Percentiles rank a stretch among this genome's conserved stretches.
These are phyloP conservation scores for Dromius quadrimaculatus DNA, from an alignment of 2,888 invertebrate species.

Conservation along the genomic window DNA sequence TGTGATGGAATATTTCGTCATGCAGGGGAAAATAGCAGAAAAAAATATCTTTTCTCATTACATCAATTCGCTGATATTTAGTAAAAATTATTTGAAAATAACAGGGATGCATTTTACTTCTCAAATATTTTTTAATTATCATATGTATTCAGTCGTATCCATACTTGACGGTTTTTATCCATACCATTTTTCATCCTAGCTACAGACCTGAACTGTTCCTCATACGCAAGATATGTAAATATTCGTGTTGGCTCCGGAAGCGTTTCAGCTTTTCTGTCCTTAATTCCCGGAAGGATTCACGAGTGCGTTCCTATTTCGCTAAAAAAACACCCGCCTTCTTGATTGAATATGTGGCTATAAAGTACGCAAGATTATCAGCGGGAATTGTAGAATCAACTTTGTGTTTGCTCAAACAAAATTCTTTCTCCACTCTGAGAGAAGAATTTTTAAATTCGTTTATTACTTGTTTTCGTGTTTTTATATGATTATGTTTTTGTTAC, in stretches of 20 bases:
- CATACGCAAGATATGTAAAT: conserved; percentile 7
- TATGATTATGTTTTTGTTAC: conserved; percentile 19
- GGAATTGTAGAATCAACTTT: conserved; percentile 19
- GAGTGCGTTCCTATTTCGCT: conserved; percentile 7
- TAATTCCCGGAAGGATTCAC: conserved; percentile 26
- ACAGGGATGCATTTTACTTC: too few relatives aligned
- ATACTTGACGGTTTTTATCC: too few relatives aligned
- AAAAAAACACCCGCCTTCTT: conserved; percentile 19
- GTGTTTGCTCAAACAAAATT: conserved; percentile 15
- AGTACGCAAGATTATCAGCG: conserved; percentile 23
- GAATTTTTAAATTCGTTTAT: conserved; percentile 15
- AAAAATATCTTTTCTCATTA: too few relatives aligned
- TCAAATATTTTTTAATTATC: too few relatives aligned
- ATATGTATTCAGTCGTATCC: too few relatives aligned
- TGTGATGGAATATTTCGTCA: too few relatives aligned
- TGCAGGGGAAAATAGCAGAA: too few relatives aligned
- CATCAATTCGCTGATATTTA: too few relatives aligned
- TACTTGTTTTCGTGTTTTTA: conserved; percentile 24
- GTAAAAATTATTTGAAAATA: too few relatives aligned
- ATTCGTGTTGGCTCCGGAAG: neutral
- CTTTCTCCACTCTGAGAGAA: neutral
- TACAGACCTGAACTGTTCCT: neutral
- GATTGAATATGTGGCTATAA: conserved; percentile 33
- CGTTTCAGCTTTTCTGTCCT: conserved; percentile 12
- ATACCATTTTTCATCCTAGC: too few relatives aligned